Evolutionary conservation across 2,113 vertebrate genomes (phyloP), one percentile per base, ranked within the genome.

Genomic region (Gobius niger): DNA sequence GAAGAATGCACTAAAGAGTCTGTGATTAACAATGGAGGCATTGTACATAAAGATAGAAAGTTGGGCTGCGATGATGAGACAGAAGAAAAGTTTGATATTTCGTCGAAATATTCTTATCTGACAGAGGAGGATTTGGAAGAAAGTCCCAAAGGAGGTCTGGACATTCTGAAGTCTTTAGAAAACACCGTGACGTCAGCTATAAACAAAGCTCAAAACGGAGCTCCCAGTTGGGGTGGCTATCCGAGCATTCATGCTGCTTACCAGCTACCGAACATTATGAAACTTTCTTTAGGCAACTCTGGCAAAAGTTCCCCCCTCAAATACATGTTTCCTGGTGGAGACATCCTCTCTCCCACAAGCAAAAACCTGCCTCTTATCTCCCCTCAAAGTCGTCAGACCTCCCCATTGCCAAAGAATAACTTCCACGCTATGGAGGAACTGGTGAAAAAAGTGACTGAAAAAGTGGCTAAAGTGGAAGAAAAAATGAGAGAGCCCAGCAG

Each of bases 181-280:
- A 99, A 99, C 90, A 99, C 98, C 0, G 98, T 99, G 76, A 96
- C 97, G 0, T 99, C 97, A 5, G 97, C 97, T 70, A 99, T 99
- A 82, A 99, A 98, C 86, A 99, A 99, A 91, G 98, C 97, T 65
- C 97, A 99, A 92, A 99, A 99, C 49, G 97, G 97, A 68, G 96
- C 96, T 0, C 96, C 97, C 1, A 99, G 95, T 86, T 99, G 98
- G 98, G 97, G 98, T 53, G 98, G 98, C 75, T 99, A 99, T 79
- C 96, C 97, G 61, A 99, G 98, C 82, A 99, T 99, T 76, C 98
- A 99, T 3, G 98, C 98, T 13, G 98, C 98, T 75, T 99, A 99
- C 80, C 98, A 99, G 87, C 95, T 99, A 19, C 98, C 98, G 41
- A 98, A 97, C 77, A 99, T 99, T 89, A 99, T 99, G 98, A 99